A percentile compares a stretch with the other conserved stretches of the same genome.
phyloP scores from a whole-genome alignment of 23 tunicate genomes.

The Diplosoma virens region DNA sequence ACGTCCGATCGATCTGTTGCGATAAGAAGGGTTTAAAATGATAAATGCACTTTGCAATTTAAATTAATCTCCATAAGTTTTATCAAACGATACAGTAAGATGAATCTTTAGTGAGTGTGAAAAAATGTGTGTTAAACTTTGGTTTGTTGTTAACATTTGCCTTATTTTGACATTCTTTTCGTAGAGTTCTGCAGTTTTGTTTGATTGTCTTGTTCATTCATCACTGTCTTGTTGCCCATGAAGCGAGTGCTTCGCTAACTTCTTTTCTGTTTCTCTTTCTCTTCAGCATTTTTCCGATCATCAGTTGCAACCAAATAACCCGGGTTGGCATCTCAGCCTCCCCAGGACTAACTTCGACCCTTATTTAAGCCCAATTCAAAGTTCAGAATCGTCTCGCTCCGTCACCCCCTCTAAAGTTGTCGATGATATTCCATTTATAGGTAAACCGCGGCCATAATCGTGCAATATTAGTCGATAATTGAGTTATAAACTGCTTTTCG shows the following conservation, averaged over 20 bases:
- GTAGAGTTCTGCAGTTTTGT: neutral
- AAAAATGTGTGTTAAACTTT: too few species aligned
- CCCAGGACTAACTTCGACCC: slow-evolving; percentile 40
- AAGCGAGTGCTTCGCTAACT: neutral
- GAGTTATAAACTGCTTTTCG: too few species aligned
- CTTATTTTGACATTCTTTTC: too few species aligned
- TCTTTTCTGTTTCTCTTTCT: too few species aligned
- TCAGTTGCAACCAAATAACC: slow-evolving; percentile 37
- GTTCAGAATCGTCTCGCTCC: slow-evolving; percentile 7
- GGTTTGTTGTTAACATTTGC: too few species aligned
- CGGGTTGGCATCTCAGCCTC: slow-evolving; percentile 49
- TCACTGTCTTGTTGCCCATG: neutral
- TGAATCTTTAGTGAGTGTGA: too few species aligned
- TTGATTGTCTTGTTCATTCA: neutral
- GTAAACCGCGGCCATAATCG: slow-evolving; percentile 12
- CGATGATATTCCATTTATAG: slow-evolving; percentile 50
- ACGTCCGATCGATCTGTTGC: too few species aligned
- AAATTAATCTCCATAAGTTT: too few species aligned
- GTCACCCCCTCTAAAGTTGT: slow-evolving; percentile 6
- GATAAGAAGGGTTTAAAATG: too few species aligned
- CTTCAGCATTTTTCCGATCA: slow-evolving; percentile 32
- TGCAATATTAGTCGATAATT: neutral
- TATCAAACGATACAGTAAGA: too few species aligned
- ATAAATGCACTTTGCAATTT: too few species aligned
- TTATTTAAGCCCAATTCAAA: slow-evolving; percentile 36